phyloP scores from a whole-genome alignment of 2,113 vertebrate species.

The Picathartes gymnocephalus region DNA sequence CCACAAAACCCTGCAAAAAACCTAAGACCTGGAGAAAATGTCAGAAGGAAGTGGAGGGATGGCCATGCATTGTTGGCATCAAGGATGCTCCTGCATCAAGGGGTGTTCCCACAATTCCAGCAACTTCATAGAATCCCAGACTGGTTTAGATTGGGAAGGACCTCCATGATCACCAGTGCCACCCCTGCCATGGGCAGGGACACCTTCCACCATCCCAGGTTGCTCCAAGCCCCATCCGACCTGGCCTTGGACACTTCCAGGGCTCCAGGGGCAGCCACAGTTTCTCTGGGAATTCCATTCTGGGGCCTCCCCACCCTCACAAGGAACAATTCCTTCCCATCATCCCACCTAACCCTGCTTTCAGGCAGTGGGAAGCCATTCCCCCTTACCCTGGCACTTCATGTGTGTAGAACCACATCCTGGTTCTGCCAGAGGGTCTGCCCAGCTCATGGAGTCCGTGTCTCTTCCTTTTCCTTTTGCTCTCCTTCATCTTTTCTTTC shows the following conservation, averaged over 20 bases:
- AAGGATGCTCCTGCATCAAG: not conserved
- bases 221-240: rapidly evolving
- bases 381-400: not conserved
- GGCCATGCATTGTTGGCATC: rapidly evolving
- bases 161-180: not conserved
- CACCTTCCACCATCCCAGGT: rapidly evolving
- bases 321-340: not conserved
- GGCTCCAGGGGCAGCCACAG: not conserved
- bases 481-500: not conserved
- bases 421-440: not conserved
- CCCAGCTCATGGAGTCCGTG: not conserved
- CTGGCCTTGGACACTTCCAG: not conserved
- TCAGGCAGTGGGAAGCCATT: not conserved
- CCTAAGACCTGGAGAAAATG: not conserved
- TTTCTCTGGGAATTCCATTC: not conserved
- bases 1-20: not conserved
- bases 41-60: not conserved
- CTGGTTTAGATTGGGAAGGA: not conserved
- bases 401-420: not conserved
- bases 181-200: not conserved
- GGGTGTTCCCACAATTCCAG: not conserved
- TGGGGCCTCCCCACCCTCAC: not conserved
- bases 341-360: not conserved
- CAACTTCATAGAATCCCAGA: not conserved
- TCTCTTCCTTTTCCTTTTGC: not conserved